A percentile compares a stretch with the other conserved stretches of the same genome.
These are phyloP conservation scores for Ptyas mucosa DNA, from an alignment of 2,113 vertebrate genomes.

Conservation along the genomic window DNA sequence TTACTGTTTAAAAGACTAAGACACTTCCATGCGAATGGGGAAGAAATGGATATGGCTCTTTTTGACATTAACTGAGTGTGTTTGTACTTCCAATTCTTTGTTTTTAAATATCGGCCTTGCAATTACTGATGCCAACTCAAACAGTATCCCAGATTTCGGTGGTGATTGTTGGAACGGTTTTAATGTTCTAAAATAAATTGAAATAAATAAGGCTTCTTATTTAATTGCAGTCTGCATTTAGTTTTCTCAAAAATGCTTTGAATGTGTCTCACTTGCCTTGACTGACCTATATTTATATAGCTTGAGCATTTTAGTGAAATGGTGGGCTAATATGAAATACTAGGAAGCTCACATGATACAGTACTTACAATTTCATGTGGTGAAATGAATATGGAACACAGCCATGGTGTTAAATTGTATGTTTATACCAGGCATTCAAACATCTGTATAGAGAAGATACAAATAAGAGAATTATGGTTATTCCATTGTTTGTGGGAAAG, in stretches of 20 bases:
- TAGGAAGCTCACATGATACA: neutral
- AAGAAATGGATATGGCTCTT: neutral
- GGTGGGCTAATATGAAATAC: neutral
- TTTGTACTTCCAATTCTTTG: slow-evolving; percentile 20
- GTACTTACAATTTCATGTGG: neutral
- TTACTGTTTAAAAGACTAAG: slow-evolving; percentile 8
- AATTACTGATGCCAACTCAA: neutral
- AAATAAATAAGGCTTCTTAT: neutral
- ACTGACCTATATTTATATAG: neutral
- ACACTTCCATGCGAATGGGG: neutral
- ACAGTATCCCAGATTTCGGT: slow-evolving; percentile 12
- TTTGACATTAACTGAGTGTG: neutral
- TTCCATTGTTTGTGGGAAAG: neutral
- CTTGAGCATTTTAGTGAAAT: neutral
- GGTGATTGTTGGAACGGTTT: neutral
- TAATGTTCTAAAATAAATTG: neutral
- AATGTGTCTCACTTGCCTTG: neutral
- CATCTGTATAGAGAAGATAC: neutral
- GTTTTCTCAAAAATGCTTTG: neutral
- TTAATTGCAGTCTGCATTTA: neutral
- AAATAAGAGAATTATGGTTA: neutral
- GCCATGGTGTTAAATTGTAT: neutral
- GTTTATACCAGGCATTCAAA: neutral
- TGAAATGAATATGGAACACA: neutral
- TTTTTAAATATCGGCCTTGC: neutral